Evolutionary conservation across 2,797 vertebrate species (phyloP).

Genomic region (Hybognathus amarus): DNA sequence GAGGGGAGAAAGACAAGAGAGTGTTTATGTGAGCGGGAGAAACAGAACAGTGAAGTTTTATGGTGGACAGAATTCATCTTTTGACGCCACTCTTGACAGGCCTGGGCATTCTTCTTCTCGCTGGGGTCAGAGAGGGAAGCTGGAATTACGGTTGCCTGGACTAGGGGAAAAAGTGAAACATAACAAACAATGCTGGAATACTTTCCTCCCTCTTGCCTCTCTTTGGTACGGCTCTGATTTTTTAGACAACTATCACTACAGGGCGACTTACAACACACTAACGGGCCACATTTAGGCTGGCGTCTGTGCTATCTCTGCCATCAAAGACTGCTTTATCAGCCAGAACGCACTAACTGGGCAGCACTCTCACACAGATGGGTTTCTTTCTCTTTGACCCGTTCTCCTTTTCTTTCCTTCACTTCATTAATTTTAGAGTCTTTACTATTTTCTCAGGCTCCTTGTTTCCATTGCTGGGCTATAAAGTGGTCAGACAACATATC

Average conservation of each 20-base stretch:
- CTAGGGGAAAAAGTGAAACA: conserved; percentile 48
- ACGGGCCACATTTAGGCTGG: conserved; percentile 79
- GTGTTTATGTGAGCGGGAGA: conserved; percentile 41
- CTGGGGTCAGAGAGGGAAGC: conserved; percentile 45
- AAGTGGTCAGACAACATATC: neutral
- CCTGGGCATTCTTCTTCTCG: conserved; percentile 52
- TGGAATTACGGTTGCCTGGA: conserved; percentile 9
- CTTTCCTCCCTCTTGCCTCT: conserved; percentile 30
- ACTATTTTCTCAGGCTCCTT: conserved; percentile 25
- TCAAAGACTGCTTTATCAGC: conserved; percentile 82
- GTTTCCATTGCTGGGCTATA: conserved; percentile 3
- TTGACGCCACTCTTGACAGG: conserved; percentile 51
- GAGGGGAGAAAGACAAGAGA: conserved; percentile 60
- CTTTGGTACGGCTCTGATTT: conserved; percentile 68
- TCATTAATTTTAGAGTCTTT: conserved; percentile 21
- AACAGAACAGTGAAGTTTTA: conserved; percentile 52
- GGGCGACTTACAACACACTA: conserved; percentile 72
- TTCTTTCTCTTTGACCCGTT: conserved; percentile 73
- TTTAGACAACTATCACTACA: conserved; percentile 76
- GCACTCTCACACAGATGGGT: conserved; percentile 79
- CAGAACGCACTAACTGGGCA: conserved; percentile 77
- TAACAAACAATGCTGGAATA: conserved; percentile 53
- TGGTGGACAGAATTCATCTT: conserved; percentile 50
- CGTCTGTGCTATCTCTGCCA: conserved; percentile 82
- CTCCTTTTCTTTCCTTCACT: conserved; percentile 42